Conservation (phyloP, 2,888 invertebrate species). For the Aporophyla lueneburgensis region DNA sequence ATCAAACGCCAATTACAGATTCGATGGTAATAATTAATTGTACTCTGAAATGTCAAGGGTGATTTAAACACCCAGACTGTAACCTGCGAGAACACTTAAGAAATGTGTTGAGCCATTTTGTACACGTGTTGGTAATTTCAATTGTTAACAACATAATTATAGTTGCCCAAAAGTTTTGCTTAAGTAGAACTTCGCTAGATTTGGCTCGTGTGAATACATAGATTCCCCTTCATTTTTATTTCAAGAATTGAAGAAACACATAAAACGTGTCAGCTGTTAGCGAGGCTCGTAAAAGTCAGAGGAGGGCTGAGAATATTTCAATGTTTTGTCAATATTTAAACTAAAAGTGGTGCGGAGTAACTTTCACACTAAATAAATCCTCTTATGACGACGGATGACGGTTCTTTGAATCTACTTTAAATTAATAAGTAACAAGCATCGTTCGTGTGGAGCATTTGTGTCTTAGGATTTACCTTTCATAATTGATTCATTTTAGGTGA, state of each 20-base stretch:
- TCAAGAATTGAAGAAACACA: constrained; percentile 26
- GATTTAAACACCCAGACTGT: constrained; percentile 30
- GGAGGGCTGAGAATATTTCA: constrained; percentile 38
- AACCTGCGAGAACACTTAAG: constrained; percentile 39
- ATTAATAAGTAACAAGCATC: constrained; percentile 29
- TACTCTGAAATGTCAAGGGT: constrained; percentile 59
- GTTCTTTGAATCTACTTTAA: constrained; percentile 24
- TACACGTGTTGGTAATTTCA: constrained; percentile 51
- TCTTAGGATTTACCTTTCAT: not conserved
- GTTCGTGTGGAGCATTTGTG: not conserved
- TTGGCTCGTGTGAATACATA: constrained; percentile 32
- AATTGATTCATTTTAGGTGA: constrained; percentile 5
- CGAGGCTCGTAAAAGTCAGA: constrained; percentile 45
- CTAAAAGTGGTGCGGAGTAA: constrained; percentile 20
- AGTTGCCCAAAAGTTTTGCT: constrained; percentile 37
- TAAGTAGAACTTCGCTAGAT: constrained; percentile 27
- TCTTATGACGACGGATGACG: constrained; percentile 20
- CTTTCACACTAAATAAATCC: constrained; percentile 32
- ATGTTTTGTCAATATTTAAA: constrained; percentile 44
- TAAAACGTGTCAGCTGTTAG: constrained; percentile 40
- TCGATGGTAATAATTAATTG: constrained; percentile 58
- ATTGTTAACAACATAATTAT: constrained; percentile 52
- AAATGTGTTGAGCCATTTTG: constrained; percentile 37
- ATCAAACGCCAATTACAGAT: constrained; percentile 67
- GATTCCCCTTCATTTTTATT: constrained; percentile 12